A percentile compares a stretch with the other conserved stretches of the same genome.
These are phyloP conservation scores for Tupaia tana DNA, from an alignment of 2,113 vertebrate genomes.

Conservation along the genomic window DNA sequence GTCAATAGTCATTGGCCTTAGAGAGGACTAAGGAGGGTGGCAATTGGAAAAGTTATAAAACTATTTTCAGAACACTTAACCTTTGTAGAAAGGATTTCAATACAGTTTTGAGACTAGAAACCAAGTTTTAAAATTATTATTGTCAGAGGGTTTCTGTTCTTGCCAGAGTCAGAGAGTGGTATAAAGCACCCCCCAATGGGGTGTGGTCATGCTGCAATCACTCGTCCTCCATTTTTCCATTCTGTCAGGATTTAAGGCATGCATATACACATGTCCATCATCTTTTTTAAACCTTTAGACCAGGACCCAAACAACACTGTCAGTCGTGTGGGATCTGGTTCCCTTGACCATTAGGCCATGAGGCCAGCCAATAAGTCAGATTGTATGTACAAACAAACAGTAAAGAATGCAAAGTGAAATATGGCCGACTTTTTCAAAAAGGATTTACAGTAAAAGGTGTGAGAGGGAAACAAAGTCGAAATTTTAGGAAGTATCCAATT, in stretches of 20 bases:
- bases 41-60: conserved; percentile 17
- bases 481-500: not conserved
- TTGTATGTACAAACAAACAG: conserved; percentile 39
- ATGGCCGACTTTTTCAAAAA: not conserved
- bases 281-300: too few relatives aligned
- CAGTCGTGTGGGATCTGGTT: too few relatives aligned
- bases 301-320: too few relatives aligned
- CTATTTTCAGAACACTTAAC: not conserved
- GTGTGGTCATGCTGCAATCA: too few relatives aligned
- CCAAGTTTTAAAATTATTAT: not conserved
- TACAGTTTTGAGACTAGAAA: not conserved
- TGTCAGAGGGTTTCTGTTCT: too few relatives aligned
- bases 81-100: not conserved
- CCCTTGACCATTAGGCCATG: too few relatives aligned
- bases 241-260: too few relatives aligned
- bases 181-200: too few relatives aligned
- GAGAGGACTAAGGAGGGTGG: not conserved
- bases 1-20: not conserved
- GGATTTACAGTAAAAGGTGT: not conserved
- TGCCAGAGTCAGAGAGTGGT: too few relatives aligned
- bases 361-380: not conserved
- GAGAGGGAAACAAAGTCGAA: not conserved
- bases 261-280: too few relatives aligned
- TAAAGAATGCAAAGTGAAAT: not conserved
- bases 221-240: too few relatives aligned